phyloP scores from a whole-genome alignment of 37 sponge, comb jelly and placozoan species.

The Spongilla lacustris region DNA sequence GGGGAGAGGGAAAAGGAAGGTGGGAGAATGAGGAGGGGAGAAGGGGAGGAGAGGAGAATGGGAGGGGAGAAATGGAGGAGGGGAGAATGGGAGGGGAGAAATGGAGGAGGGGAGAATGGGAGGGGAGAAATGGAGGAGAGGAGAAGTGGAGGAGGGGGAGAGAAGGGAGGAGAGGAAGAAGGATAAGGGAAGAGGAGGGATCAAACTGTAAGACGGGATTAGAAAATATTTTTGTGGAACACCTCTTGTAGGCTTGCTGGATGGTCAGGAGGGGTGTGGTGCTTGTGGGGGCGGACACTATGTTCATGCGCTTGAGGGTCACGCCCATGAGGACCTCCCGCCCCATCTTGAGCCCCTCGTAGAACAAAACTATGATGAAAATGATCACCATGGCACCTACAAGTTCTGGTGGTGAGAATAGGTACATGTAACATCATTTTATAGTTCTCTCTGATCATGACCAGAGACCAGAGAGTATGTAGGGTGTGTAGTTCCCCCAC shows the following conservation, averaged over 20 bases:
- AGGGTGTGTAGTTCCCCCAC: too few relatives aligned
- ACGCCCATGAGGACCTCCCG: background rate
- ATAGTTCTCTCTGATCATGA: too few relatives aligned
- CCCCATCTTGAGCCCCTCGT: background rate
- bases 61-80: background rate
- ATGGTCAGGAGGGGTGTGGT: background rate
- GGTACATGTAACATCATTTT: conserved; percentile 41
- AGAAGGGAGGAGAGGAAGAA: too few relatives aligned
- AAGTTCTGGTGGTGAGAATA: background rate
- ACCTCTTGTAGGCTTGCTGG: background rate
- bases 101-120: background rate
- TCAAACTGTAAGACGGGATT: background rate
- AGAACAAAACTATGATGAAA: background rate
- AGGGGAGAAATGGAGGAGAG: too few relatives aligned
- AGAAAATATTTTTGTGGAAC: background rate
- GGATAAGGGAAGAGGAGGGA: too few relatives aligned
- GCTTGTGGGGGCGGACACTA: background rate
- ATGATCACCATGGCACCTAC: background rate
- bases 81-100: background rate
- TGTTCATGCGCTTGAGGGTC: background rate
- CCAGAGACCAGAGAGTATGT: too few relatives aligned
- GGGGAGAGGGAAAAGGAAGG: background rate
- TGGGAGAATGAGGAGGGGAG: background rate
- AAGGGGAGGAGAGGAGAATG: background rate
- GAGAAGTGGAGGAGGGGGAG: background rate